Base-by-base conservation (phyloP, 1,140 invertebrate species). In the Drosophila santomea region DNA sequence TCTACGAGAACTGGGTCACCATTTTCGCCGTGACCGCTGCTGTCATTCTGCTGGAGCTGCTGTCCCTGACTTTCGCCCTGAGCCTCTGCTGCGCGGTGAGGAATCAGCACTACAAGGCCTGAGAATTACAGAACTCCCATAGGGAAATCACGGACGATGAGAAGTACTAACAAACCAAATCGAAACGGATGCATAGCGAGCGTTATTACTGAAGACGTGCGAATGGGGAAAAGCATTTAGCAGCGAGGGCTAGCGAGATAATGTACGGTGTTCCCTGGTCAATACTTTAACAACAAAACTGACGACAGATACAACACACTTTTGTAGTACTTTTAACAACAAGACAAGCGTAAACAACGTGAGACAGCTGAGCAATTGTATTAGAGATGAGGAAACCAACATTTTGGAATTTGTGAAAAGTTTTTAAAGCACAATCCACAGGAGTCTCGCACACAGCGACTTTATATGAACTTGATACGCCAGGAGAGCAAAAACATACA, bases 21-120 rank as follows among this genome's bases (percentile, higher is more conserved):
- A 93, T 97, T 39, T 93, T 96, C 44, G 94, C 94, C 32, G 92
- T 96, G 8, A 94, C 94, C 0, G 94, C 96, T 55, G 94, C 94
- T 20, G 93, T 97, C 45, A 94, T 95, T 38, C 93, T 95, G 14
- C 71, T 96, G 64, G 95, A 97, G 93, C 91, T 97, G 47, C 86
- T 97, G 28, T 96, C 96, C 38, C 93, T 97, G 77, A 95, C 96
- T 50, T 96, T 97, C 80, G 95, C 96, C 2, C 93, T 97, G 82
- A 94, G 96, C 72, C 93, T 97, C 17, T 97, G 96, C 88, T 97
- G 96, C 92, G 95, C 96, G 28, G 95, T 97, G 67, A 94, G 94
- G 71, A 93, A 94, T 63, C 94, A 95, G 74, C 93, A 95, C 81
- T 96, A 96, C 92, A 96, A 96, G 92, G 95, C 95, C 93, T 96